Evolutionary conservation across 2,113 vertebrate genomes (phyloP).

Genomic region (Dicerorhinus sumatrensis): DNA sequence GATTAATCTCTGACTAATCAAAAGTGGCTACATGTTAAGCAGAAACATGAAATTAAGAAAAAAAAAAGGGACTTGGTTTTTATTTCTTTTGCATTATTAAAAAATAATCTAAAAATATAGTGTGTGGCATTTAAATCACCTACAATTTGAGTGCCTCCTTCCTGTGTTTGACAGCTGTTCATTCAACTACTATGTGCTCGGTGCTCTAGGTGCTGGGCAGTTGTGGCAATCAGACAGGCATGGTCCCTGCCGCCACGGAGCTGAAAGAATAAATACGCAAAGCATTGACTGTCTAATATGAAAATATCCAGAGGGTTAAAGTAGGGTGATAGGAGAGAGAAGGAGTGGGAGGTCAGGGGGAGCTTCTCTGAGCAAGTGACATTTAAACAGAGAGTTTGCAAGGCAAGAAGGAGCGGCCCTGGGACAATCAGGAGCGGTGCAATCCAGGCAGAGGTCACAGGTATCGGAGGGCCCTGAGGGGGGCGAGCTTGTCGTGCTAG

Average conservation of each 20-base stretch:
- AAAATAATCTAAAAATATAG: not conserved
- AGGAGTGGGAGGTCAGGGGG: no score
- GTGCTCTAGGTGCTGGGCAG: not conserved
- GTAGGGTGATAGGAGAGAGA: not conserved
- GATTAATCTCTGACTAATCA: not conserved
- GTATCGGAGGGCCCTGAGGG: not conserved
- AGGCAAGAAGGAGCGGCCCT: not conserved
- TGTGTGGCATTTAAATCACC: not conserved
- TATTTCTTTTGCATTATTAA: slow-evolving; percentile 2
- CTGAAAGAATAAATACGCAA: not conserved
- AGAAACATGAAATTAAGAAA: not conserved
- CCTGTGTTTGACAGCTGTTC: not conserved
- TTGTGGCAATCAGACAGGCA: rapidly evolving
- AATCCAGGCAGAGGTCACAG: not conserved
- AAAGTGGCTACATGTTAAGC: not conserved
- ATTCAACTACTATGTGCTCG: rapidly evolving
- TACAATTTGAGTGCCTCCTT: not conserved
- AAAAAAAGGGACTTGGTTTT: not conserved
- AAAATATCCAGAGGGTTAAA: not conserved
- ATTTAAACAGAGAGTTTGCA: not conserved
- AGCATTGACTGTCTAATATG: no score
- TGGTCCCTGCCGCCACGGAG: not conserved
- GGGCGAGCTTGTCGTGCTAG: not conserved
- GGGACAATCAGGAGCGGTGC: not conserved
- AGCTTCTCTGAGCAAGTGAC: not conserved